Percentiles rank a stretch among this genome's conserved stretches.
Evolutionary conservation across 2,113 vertebrate species (phyloP).

Genomic region (Dicaeum eximium): DNA sequence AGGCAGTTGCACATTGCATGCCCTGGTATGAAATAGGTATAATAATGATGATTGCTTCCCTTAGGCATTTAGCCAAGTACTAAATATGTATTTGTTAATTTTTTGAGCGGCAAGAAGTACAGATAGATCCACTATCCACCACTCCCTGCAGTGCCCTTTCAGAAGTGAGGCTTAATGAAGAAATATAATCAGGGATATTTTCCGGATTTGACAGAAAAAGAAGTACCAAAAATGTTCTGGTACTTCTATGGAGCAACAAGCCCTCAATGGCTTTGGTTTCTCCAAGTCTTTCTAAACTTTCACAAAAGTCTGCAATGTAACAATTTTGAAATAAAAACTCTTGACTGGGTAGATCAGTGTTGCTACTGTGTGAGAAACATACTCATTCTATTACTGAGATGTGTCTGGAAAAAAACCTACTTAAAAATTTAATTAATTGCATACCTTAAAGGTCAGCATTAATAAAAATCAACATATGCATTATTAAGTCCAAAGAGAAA

Average conservation of each 20-base stretch:
- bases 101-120: not conserved
- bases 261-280: not conserved
- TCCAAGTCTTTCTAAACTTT: not conserved
- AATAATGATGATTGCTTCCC: not conserved
- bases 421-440: conserved; percentile 18
- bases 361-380: not conserved
- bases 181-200: not conserved
- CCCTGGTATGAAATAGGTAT: not conserved
- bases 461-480: conserved; percentile 41
- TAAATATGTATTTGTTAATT: not conserved
- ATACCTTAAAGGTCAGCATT: conserved; percentile 25
- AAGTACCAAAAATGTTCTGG: not conserved
- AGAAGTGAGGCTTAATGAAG: not conserved
- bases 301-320: not conserved
- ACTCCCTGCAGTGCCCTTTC: not conserved
- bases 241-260: not conserved
- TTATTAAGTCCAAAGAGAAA: conserved; percentile 32
- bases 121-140: not conserved
- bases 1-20: not conserved
- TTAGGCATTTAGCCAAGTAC: not conserved
- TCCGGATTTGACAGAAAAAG: not conserved
- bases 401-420: not conserved
- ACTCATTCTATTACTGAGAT: not conserved
- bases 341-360: not conserved
- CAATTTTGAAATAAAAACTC: not conserved